A percentile compares a stretch with the other conserved stretches of the same genome.
phyloP scores from a whole-genome alignment of 2,797 vertebrate species.

The Peromyscus melanophrys region DNA sequence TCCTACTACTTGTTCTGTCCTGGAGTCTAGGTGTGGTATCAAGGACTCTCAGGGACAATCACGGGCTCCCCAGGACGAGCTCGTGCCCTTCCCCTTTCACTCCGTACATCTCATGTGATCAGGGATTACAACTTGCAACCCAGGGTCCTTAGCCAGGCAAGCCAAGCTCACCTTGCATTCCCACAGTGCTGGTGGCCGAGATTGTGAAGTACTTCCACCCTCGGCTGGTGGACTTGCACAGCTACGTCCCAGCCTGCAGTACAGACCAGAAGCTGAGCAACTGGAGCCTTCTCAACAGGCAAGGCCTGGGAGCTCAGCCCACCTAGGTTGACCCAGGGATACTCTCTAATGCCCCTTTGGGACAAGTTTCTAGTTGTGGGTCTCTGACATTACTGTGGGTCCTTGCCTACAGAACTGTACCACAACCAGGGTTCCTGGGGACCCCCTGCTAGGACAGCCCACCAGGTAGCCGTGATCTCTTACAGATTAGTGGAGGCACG shows the following conservation, averaged over 20 bases:
- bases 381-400: background rate
- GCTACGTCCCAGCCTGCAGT: slow-evolving; percentile 90
- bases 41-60: background rate
- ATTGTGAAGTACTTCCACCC: slow-evolving; percentile 91
- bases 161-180: background rate
- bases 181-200: slow-evolving; percentile 92
- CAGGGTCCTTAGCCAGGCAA: background rate
- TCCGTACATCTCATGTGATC: background rate
- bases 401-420: background rate
- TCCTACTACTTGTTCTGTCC: background rate
- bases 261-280: slow-evolving; percentile 91
- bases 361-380: background rate
- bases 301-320: slow-evolving; percentile 75
- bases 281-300: slow-evolving; percentile 93
- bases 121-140: background rate
- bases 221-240: slow-evolving; percentile 92
- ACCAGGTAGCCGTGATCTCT: background rate
- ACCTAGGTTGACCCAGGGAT: background rate
- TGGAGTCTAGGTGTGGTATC: too few relatives aligned
- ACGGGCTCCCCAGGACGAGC: background rate
- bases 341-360: too few relatives aligned
- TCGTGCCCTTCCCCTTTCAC: background rate
- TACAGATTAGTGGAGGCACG: background rate
- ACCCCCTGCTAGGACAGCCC: background rate
- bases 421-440: background rate